Percentiles rank a stretch among this genome's conserved stretches.
Conservation (phyloP, 1,140 invertebrate species). For the Tetragnatha versicolor region DNA sequence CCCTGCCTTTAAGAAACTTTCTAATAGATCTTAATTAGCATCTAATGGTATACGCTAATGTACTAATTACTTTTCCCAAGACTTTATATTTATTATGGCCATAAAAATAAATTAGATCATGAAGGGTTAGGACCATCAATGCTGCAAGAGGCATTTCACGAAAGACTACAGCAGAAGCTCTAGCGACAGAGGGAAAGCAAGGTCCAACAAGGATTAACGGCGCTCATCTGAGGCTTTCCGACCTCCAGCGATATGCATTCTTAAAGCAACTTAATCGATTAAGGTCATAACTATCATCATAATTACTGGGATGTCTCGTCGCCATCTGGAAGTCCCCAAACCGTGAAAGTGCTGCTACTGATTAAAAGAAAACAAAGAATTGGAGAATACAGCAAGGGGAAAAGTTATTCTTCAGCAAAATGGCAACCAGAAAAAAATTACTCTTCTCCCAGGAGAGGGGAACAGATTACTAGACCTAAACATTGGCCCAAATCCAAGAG, state of each 20-base stretch:
- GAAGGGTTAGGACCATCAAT: too few relatives aligned
- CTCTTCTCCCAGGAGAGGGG: not conserved
- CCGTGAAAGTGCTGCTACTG: not conserved
- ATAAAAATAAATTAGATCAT: too few relatives aligned
- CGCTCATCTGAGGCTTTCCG: not conserved
- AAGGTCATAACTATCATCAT: conserved; percentile 23
- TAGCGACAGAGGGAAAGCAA: too few relatives aligned
- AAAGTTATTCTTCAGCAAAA: conserved; percentile 11
- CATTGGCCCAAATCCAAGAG: conserved; percentile 7
- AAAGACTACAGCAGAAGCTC: too few relatives aligned
- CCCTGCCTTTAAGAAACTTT: too few relatives aligned
- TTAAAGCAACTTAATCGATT: conserved; percentile 13
- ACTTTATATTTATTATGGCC: too few relatives aligned
- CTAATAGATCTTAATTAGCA: too few relatives aligned
- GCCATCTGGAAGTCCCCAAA: conserved; percentile 2
- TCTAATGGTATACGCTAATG: too few relatives aligned
- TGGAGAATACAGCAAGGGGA: not conserved
- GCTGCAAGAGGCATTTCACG: too few relatives aligned
- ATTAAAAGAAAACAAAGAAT: conserved; percentile 16
- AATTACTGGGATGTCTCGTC: not conserved
- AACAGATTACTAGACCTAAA: conserved; percentile 11
- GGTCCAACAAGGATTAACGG: not conserved
- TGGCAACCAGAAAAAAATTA: conserved; percentile 5
- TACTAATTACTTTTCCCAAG: too few relatives aligned
- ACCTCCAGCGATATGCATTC: not conserved